These are phyloP conservation scores for Crypturellus undulatus DNA, from an alignment of 2,113 vertebrate genomes.

Conservation along the genomic window DNA sequence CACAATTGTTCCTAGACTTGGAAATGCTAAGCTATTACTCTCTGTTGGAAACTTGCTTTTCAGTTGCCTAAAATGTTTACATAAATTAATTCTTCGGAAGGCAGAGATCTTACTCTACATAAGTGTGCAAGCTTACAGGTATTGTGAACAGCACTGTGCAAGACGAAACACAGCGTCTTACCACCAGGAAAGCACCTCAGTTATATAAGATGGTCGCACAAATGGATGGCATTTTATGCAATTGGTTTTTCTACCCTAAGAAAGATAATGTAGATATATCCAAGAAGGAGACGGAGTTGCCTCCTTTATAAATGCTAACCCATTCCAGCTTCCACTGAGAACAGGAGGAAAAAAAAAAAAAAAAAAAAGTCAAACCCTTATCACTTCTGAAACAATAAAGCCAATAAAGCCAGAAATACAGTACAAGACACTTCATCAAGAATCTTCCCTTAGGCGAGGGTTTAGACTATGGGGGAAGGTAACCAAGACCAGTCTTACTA, in stretches of 20 bases:
- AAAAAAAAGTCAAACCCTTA: not conserved
- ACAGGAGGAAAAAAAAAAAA: not conserved
- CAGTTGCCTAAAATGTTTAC: not conserved
- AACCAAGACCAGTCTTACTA: not conserved
- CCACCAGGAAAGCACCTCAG: not conserved
- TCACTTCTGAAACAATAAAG: not conserved
- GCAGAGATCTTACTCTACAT: not conserved
- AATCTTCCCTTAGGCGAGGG: not conserved
- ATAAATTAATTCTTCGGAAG: not conserved
- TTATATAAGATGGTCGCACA: not conserved
- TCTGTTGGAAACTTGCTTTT: not conserved
- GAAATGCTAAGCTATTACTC: not conserved
- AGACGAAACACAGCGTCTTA: not conserved
- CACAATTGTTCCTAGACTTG: not conserved
- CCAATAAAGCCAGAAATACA: not conserved
- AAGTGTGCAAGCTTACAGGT: not conserved
- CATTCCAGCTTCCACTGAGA: not conserved
- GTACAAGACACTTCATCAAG: not conserved
- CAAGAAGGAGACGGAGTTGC: not conserved
- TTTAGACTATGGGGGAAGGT: not conserved
- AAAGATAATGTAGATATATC: not conserved
- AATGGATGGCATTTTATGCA: not conserved
- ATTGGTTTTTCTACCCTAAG: not conserved
- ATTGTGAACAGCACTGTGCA: not conserved
- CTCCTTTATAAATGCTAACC: not conserved